These are phyloP conservation scores for Oxytorus armatus DNA, from an alignment of 2,888 invertebrate genomes.

Conservation along the genomic window DNA sequence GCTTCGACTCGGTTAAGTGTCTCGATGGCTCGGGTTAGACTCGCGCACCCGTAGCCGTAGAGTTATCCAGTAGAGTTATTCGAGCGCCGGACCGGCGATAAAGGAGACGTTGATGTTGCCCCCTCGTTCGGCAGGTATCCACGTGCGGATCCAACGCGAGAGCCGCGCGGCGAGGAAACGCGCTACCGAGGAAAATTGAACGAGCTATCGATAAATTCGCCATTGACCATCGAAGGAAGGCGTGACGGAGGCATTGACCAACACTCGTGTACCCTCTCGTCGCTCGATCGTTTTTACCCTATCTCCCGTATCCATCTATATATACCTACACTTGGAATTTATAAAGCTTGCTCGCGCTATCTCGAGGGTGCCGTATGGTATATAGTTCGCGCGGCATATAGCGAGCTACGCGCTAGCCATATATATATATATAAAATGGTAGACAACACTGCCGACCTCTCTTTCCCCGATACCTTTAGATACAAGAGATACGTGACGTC, in stretches of 20 bases:
- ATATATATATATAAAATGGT: constrained; percentile 13
- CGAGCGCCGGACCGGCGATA: constrained; percentile 15
- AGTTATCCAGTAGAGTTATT: constrained; percentile 25
- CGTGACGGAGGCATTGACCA: constrained; percentile 38
- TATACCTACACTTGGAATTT: constrained; percentile 26
- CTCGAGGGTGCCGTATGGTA: constrained; percentile 10
- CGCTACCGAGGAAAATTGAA: constrained; percentile 57
- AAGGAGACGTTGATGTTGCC: constrained; percentile 41
- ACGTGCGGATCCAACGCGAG: constrained; percentile 42
- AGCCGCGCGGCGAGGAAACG: constrained; percentile 1
- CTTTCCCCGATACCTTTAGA: constrained; percentile 67
- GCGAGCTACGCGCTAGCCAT: neutral
- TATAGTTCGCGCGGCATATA: neutral
- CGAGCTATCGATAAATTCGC: constrained; percentile 57
- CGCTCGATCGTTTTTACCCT: constrained; percentile 47
- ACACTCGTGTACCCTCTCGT: neutral
- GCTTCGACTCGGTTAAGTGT: constrained; percentile 30
- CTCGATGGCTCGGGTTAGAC: constrained; percentile 7
- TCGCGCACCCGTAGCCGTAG: too few relatives aligned
- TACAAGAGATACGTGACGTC: constrained; percentile 73
- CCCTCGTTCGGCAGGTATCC: constrained; percentile 33
- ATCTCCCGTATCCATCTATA: constrained; percentile 4
- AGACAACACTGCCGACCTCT: constrained; percentile 42
- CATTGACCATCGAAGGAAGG: constrained; percentile 38
- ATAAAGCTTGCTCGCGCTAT: constrained; percentile 25